These are phyloP conservation scores for Nycticorax nycticorax DNA, from an alignment of 2,113 vertebrate genomes.

Conservation along the genomic window DNA sequence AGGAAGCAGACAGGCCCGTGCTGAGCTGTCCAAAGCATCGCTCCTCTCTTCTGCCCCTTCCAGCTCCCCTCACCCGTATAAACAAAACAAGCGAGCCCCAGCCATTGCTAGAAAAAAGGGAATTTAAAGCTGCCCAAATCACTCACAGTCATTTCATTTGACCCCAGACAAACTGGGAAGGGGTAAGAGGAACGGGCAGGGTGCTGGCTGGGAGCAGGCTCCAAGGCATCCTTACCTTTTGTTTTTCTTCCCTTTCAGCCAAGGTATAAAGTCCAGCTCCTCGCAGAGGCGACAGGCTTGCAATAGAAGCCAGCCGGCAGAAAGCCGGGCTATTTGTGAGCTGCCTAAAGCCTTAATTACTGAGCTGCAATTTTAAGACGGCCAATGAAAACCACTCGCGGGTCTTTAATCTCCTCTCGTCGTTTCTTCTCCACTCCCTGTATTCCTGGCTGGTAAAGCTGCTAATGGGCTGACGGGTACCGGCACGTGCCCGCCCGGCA, in stretches of 20 bases:
- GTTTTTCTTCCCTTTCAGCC: neutral
- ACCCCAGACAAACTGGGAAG: neutral
- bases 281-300: neutral
- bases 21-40: neutral
- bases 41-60: neutral
- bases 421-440: neutral
- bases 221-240: slow-evolving; percentile 11
- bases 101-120: neutral
- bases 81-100: accelerated
- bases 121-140: neutral
- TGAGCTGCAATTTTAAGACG: accelerated
- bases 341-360: slow-evolving; percentile 42
- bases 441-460: neutral
- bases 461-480: neutral
- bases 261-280: neutral
- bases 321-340: slow-evolving; percentile 8
- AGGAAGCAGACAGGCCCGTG: neutral
- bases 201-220: neutral
- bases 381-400: slow-evolving; percentile 7
- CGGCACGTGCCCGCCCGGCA: neutral
- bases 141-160: neutral
- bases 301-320: accelerated
- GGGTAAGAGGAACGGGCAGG: accelerated
- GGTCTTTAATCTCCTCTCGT: neutral
- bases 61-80: accelerated